Conservation (phyloP, 1,140 invertebrate species). For the Philotrypesis tridentata region DNA sequence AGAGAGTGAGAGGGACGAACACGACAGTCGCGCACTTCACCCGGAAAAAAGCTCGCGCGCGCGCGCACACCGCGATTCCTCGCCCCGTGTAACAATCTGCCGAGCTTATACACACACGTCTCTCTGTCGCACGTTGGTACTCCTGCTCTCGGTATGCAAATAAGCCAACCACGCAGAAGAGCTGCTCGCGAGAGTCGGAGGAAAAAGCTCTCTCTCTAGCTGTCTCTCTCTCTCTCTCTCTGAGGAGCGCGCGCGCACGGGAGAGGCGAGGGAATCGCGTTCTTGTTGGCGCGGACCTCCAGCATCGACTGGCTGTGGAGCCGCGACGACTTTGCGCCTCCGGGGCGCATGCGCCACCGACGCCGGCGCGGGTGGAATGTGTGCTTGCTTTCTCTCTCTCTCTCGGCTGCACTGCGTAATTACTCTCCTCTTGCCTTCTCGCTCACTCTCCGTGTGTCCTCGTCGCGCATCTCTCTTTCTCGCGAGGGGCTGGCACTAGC, state of each 20-base stretch:
- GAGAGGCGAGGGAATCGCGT: not conserved
- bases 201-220: not conserved
- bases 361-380: conserved; percentile 11
- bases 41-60: not conserved
- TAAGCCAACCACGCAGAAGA: too few species aligned
- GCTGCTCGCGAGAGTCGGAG: too few species aligned
- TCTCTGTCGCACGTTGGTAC: too few species aligned
- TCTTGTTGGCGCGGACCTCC: conserved; percentile 53
- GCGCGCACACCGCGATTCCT: not conserved
- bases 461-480: not conserved
- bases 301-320: conserved; percentile 61
- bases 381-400: not conserved
- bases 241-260: not conserved
- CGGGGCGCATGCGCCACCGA: conserved; percentile 56
- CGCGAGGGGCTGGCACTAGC: not conserved
- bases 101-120: too few species aligned
- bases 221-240: not conserved
- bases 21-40: too few species aligned
- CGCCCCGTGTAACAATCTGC: too few species aligned
- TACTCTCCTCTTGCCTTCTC: not conserved
- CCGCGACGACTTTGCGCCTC: conserved; percentile 44
- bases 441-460: not conserved
- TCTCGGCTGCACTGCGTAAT: too few species aligned
- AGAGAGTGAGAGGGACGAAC: too few species aligned
- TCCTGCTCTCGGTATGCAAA: too few species aligned